Conservation (phyloP, 2,888 invertebrate genomes). For the Agonopterix heracliana region DNA sequence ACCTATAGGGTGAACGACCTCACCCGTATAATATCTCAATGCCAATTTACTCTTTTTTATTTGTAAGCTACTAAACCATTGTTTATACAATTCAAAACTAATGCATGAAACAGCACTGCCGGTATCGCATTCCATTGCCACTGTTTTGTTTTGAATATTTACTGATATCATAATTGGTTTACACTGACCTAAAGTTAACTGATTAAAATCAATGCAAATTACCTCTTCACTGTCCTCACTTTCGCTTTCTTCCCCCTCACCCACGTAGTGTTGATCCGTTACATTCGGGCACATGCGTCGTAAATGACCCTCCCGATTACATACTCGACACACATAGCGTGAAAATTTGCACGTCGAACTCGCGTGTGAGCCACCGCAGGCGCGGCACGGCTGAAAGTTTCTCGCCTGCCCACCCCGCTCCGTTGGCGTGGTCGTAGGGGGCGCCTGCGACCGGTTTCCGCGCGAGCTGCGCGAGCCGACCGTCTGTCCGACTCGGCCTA, state of each 20-base stretch:
- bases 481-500: too few relatives aligned
- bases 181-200: conserved; percentile 1
- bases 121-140: conserved; percentile 13
- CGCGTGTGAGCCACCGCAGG: conserved; percentile 8
- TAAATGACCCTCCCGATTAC: conserved; percentile 2
- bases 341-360: conserved; percentile 3
- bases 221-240: not conserved
- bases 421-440: too few relatives aligned
- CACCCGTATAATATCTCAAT: conserved; percentile 11
- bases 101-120: conserved; percentile 17
- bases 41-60: conserved; percentile 1
- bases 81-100: conserved; percentile 7
- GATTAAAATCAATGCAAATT: not conserved
- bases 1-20: conserved; percentile 8
- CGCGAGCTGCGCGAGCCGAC: too few relatives aligned
- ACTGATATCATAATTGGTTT: not conserved
- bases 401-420: too few relatives aligned
- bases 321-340: conserved; percentile 8
- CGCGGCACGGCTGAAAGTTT: conserved; percentile 1
- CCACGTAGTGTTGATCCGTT: not conserved
- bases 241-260: not conserved
- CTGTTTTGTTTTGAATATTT: not conserved
- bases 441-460: not conserved
- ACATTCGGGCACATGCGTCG: conserved; percentile 3
- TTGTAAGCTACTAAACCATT: not conserved